These are phyloP conservation scores for Ochropacha duplaris DNA, from an alignment of 2,888 invertebrate species.

Conservation along the genomic window DNA sequence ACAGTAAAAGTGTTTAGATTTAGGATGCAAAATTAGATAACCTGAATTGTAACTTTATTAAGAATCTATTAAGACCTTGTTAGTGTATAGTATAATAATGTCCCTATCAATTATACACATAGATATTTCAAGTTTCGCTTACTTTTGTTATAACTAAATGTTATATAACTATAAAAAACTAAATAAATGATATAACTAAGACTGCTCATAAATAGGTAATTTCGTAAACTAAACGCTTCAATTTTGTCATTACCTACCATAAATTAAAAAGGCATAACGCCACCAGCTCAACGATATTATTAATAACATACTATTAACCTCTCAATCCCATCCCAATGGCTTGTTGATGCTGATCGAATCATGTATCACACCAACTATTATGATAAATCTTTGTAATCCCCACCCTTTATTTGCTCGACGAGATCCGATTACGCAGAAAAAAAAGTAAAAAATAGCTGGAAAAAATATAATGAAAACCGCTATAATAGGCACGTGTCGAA, in stretches of 20 bases:
- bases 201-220: no score
- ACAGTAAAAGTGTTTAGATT: no score
- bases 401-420: constrained; percentile 26
- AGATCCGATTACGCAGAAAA: constrained; percentile 69
- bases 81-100: no score
- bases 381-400: constrained; percentile 40
- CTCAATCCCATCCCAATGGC: constrained; percentile 52
- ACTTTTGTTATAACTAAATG: no score
- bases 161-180: no score
- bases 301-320: constrained; percentile 55
- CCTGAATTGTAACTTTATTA: no score
- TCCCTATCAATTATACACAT: no score
- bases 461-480: constrained; percentile 55
- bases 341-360: constrained; percentile 75
- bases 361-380: constrained; percentile 46
- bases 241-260: background rate
- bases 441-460: constrained; percentile 45
- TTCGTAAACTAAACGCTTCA: background rate
- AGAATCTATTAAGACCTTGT: no score
- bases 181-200: no score
- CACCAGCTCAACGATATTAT: constrained; percentile 23
- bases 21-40: no score
- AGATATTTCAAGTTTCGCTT: no score
- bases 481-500: constrained; percentile 72
- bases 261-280: background rate